Evolutionary conservation across 2,888 invertebrate genomes (phyloP).

Genomic region (Loripinus fragilis): DNA sequence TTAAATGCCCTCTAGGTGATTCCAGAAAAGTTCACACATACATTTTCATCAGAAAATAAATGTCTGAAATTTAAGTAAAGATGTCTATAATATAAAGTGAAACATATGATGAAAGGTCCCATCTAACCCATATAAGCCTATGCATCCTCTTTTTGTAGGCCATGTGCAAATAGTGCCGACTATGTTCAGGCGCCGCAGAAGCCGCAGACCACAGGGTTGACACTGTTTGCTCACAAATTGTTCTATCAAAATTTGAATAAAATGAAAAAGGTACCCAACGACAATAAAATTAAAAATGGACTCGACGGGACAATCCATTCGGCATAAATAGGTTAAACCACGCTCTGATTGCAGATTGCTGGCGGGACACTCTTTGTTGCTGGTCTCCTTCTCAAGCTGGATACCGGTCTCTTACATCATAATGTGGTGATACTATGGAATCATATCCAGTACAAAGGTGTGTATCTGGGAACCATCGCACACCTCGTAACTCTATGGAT

Average conservation of each 20-base stretch:
- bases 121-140: no score
- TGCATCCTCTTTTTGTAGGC: no score
- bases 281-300: no score
- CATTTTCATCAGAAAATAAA: no score
- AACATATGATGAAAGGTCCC: no score
- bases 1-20: no score
- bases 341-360: constrained; percentile 18
- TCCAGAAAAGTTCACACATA: no score
- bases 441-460: constrained; percentile 34
- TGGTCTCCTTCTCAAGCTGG: constrained; percentile 32
- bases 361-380: constrained; percentile 34
- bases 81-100: no score
- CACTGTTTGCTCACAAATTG: background rate
- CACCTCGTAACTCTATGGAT: constrained; percentile 40
- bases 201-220: background rate
- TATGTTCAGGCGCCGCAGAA: background rate
- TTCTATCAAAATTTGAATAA: no score
- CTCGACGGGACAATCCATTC: background rate
- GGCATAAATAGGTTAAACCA: background rate
- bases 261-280: no score
- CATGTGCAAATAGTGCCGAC: no score
- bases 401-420: constrained; percentile 30
- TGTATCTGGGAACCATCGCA: constrained; percentile 37
- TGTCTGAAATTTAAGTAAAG: no score
- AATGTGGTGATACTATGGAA: constrained; percentile 34